Conservation (phyloP, 92 coral and sea anemone species). For the Umimayanthus kanabou region DNA sequence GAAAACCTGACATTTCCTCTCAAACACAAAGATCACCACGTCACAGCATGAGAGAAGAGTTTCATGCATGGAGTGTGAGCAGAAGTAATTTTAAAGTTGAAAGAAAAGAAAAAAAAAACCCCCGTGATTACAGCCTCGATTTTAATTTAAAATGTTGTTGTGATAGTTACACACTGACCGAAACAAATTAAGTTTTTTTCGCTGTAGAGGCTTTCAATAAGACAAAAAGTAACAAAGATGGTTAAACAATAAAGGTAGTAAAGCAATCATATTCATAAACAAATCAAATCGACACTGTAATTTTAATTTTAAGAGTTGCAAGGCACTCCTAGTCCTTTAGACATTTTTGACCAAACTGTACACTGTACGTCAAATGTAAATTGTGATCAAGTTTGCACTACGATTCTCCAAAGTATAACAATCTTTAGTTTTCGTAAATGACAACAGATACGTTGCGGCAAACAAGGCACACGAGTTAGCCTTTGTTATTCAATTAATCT, state of each 20-base stretch:
- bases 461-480: too few species aligned
- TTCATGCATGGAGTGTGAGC: too few species aligned
- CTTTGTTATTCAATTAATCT: too few species aligned
- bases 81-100: not conserved
- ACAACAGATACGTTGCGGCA: too few species aligned
- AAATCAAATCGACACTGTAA: slow-evolving; percentile 16
- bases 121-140: slow-evolving; percentile 13
- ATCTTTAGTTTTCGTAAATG: too few species aligned
- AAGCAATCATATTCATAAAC: slow-evolving; percentile 25
- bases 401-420: not conserved
- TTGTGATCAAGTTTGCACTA: not conserved
- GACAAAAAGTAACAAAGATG: slow-evolving; percentile 1
- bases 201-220: not conserved
- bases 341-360: not conserved
- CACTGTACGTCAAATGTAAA: not conserved
- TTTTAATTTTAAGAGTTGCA: not conserved
- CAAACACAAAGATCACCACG: not conserved
- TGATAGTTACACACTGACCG: slow-evolving; percentile 40
- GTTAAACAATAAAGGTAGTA: slow-evolving; percentile 3
- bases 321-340: slow-evolving; percentile 3
- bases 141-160: slow-evolving; percentile 21
- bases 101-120: not conserved
- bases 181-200: slow-evolving; percentile 35
- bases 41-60: not conserved
- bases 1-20: slow-evolving; percentile 19